Conservation (phyloP, 2,888 invertebrate species). For the Meghimatium bilineatum region DNA sequence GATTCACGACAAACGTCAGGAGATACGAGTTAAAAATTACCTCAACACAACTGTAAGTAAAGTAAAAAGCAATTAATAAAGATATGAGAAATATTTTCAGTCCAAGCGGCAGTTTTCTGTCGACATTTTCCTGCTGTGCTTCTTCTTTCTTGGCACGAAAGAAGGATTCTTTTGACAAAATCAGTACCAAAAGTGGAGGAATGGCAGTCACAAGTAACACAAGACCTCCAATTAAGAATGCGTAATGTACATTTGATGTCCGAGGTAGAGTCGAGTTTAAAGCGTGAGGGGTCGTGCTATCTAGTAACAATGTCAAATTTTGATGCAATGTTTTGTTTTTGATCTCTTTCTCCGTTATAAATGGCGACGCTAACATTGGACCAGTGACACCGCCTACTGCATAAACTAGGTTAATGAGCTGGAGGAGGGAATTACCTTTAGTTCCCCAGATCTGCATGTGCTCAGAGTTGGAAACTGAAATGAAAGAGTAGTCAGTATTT, state of each 20-base stretch:
- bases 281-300: not conserved
- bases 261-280: constrained; percentile 25
- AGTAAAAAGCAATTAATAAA: constrained; percentile 58
- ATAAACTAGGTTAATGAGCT: constrained; percentile 78
- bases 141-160: not conserved
- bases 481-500: not conserved
- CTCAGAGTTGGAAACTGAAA: constrained; percentile 73
- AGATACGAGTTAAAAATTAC: constrained; percentile 74
- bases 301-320: not conserved
- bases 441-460: constrained; percentile 74
- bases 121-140: constrained; percentile 25
- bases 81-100: constrained; percentile 64
- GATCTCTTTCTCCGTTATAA: constrained; percentile 62
- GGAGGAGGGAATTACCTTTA: constrained; percentile 77
- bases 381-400: constrained; percentile 78
- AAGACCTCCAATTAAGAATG: constrained; percentile 57
- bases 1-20: constrained; percentile 71
- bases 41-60: constrained; percentile 74
- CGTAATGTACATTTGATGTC: constrained; percentile 48
- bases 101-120: constrained; percentile 33
- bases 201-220: constrained; percentile 48
- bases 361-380: constrained; percentile 77
- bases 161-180: not conserved
- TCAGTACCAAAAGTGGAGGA: constrained; percentile 33
- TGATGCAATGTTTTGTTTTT: constrained; percentile 14